phyloP scores from a whole-genome alignment of 2,888 invertebrate species.

The Volucella bombylans region DNA sequence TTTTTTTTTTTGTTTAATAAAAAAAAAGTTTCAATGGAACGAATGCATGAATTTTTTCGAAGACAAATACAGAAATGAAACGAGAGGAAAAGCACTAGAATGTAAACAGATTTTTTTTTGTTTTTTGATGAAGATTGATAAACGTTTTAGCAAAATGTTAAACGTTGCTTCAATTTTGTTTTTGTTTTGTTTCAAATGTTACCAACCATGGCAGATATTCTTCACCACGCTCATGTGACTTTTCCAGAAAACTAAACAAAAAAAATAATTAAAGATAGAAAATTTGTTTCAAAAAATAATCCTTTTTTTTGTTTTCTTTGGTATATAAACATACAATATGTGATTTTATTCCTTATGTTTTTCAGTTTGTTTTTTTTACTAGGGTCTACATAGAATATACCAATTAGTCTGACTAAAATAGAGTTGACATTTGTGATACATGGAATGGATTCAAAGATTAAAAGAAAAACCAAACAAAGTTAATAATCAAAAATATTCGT shows the following conservation, averaged over 20 bases:
- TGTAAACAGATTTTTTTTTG: constrained; percentile 21
- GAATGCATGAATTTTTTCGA: constrained; percentile 51
- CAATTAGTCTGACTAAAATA: constrained; percentile 12
- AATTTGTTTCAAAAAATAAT: constrained; percentile 71
- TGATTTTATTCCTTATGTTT: too few relatives aligned
- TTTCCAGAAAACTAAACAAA: constrained; percentile 89
- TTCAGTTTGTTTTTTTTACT: constrained; percentile 4
- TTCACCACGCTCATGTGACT: constrained; percentile 86
- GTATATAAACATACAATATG: constrained; percentile 11
- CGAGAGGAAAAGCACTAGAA: constrained; percentile 63
- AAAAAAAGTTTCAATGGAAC: constrained; percentile 27
- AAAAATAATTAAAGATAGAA: constrained; percentile 82
- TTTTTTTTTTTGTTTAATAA: neutral
- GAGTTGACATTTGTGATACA: constrained; percentile 34
- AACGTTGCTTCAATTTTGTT: constrained; percentile 32
- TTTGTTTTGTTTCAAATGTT: constrained; percentile 79
- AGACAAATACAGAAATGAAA: constrained; percentile 62
- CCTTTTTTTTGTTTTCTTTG: constrained; percentile 18
- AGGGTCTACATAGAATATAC: constrained; percentile 28
- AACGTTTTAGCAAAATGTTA: constrained; percentile 57
- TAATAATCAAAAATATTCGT: neutral
- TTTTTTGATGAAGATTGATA: constrained; percentile 57
- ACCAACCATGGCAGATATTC: constrained; percentile 92
- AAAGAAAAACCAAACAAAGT: neutral
- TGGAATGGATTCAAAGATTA: constrained; percentile 1